Base-by-base conservation (phyloP, 2,888 invertebrate species). In the Andricus quercusramuli region DNA sequence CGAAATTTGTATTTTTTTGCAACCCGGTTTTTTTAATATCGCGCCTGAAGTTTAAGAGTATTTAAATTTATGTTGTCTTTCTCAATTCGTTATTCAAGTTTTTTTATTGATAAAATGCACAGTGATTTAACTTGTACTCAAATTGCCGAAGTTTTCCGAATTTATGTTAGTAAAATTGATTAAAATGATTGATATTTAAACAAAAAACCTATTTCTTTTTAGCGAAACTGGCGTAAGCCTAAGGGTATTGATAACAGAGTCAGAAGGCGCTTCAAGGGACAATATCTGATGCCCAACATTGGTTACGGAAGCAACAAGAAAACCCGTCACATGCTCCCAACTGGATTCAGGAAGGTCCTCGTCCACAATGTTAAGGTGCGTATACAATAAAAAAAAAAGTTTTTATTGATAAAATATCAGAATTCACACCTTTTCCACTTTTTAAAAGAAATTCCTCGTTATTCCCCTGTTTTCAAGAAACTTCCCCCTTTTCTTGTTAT, bases 171-270 rank as follows among this genome's bases (percentile, higher is more conserved):
- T 47, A 51, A 56, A 76, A 22, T 22, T 56, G 25, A 15, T 9
- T 76, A 25, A 41, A 41, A 5, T 44, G n/a, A 44, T 37, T 37
- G 11, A 0, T 13, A 37, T 41, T 41, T 44, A 20, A 29, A 66
- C 29, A 13, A n/a, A 13, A n/a, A 41, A 11, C 76, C 59, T 78
- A 78, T 66, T 68, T 25, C 76, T 78, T 80, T 84, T 80, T 37
- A 98, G 97, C 95, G 97, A 88, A 98, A 97, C 96, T 99, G 99
- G 99, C 96, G 99, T 93, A 99, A 99, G 94, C 99, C 99, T 29
- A 99, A 99, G 94, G 99, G 99, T 98, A 99, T 99, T 94, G 99
- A 99, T 94, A 99, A 99, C 96, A 96, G 99, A 94, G 99, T 99
- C 76, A 96, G 99, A 89, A 96, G 99, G 93, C 96, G 99, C 89